Evolutionary conservation across 2,797 vertebrate species (phyloP).

Genomic region (Prunella strophiata): DNA sequence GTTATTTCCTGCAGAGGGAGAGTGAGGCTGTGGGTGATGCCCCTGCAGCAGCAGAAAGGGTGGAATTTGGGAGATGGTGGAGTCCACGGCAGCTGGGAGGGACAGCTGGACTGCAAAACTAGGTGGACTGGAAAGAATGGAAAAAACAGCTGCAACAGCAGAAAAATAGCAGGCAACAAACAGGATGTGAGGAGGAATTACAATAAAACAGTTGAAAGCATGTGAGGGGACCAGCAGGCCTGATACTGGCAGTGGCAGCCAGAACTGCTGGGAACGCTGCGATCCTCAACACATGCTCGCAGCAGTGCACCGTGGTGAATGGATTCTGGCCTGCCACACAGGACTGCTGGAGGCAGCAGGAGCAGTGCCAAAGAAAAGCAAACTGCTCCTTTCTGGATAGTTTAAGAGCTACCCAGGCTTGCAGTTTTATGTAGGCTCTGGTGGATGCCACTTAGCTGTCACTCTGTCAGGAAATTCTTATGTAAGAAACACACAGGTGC

Average conservation of each 20-base stretch:
- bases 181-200: background rate
- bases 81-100: background rate
- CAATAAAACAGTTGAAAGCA: background rate
- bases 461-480: background rate
- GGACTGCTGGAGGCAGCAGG: background rate
- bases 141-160: constrained; percentile 10
- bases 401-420: background rate
- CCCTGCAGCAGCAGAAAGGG: background rate
- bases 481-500: background rate
- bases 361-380: background rate
- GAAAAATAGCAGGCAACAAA: background rate
- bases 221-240: background rate
- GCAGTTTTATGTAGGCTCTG: background rate
- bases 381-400: background rate
- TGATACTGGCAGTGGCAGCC: background rate
- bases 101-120: background rate
- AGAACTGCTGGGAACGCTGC: background rate
- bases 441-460: background rate
- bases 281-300: background rate
- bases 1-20: constrained; percentile 56
- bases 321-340: background rate
- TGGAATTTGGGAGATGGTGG: background rate
- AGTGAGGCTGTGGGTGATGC: constrained; percentile 10
- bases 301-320: background rate
- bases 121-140: background rate